These are phyloP conservation scores for Drosophila formosana DNA, from an alignment of 2,888 invertebrate species.

Conservation along the genomic window DNA sequence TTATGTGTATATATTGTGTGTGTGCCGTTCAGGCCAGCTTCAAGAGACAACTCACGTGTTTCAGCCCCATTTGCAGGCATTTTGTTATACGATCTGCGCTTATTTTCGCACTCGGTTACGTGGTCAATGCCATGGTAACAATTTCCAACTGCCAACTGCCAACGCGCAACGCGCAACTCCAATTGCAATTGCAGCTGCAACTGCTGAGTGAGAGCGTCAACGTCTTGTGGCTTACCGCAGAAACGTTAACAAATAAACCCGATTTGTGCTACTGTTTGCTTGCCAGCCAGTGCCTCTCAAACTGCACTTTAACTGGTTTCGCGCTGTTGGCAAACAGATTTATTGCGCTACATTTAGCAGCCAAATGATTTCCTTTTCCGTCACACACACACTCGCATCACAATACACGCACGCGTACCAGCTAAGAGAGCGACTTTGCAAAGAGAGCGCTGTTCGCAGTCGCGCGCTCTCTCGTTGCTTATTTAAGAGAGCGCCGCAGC, in stretches of 20 bases:
- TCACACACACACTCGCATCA: slow-evolving; percentile 8
- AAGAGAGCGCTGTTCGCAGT: not conserved
- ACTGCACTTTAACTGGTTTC: slow-evolving; percentile 54
- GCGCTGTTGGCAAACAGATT: slow-evolving; percentile 42
- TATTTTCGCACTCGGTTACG: slow-evolving; percentile 80
- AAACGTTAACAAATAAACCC: slow-evolving; percentile 45
- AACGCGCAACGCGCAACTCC: slow-evolving; percentile 25
- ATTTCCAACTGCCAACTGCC: slow-evolving; percentile 8
- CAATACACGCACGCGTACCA: not conserved
- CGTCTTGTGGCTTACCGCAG: slow-evolving; percentile 57
- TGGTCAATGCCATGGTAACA: slow-evolving; percentile 76
- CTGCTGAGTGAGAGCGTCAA: slow-evolving; percentile 64
- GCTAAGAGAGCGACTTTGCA: not conserved
- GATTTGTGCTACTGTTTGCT: slow-evolving; percentile 69
- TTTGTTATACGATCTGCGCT: slow-evolving; percentile 58
- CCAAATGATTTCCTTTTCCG: slow-evolving; percentile 75
- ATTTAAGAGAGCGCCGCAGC: slow-evolving; percentile 45
- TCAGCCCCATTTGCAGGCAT: slow-evolving; percentile 64
- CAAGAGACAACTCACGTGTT: slow-evolving; percentile 70
- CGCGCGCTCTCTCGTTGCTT: not conserved
- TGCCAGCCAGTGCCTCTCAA: slow-evolving; percentile 31
- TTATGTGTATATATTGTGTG: not conserved
- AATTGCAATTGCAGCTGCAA: slow-evolving; percentile 28
- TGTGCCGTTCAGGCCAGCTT: slow-evolving; percentile 17
- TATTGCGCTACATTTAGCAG: slow-evolving; percentile 52